Evolutionary conservation across 2,113 vertebrate genomes (phyloP).

Genomic region (Siniperca chuatsi): DNA sequence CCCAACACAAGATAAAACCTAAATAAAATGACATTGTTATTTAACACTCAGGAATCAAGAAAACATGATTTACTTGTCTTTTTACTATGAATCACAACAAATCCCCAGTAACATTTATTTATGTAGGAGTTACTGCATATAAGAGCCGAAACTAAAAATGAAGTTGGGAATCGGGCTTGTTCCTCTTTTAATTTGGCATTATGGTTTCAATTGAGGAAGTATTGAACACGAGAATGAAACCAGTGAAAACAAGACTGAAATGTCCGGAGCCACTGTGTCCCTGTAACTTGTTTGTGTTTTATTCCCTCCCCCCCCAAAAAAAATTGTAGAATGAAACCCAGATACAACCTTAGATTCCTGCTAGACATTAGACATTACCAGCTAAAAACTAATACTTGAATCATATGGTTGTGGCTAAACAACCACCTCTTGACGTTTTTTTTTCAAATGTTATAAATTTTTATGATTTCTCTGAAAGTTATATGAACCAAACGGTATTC

Average conservation of each 20-base stretch:
- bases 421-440: neutral
- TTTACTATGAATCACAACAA: conserved; percentile 9
- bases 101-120: conserved; percentile 11
- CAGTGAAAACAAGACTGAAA: conserved; percentile 54
- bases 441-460: neutral
- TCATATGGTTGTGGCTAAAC: neutral
- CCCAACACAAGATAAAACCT: neutral
- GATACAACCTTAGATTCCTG: neutral
- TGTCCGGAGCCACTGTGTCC: conserved; percentile 1
- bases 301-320: neutral
- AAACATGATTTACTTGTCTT: neutral
- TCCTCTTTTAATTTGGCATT: conserved; percentile 74
- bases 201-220: conserved; percentile 74
- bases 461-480: neutral
- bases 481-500: neutral
- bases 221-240: conserved; percentile 71
- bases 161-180: conserved; percentile 65
- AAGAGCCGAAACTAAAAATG: conserved; percentile 74
- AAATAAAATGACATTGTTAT: neutral
- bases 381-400: neutral
- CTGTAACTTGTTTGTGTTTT: conserved; percentile 24
- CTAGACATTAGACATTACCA: neutral
- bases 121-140: conserved; percentile 35
- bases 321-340: neutral
- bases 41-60: neutral